Base-by-base conservation (phyloP, 64 coral and sea anemone species). In the Trachythela sp. region DNA sequence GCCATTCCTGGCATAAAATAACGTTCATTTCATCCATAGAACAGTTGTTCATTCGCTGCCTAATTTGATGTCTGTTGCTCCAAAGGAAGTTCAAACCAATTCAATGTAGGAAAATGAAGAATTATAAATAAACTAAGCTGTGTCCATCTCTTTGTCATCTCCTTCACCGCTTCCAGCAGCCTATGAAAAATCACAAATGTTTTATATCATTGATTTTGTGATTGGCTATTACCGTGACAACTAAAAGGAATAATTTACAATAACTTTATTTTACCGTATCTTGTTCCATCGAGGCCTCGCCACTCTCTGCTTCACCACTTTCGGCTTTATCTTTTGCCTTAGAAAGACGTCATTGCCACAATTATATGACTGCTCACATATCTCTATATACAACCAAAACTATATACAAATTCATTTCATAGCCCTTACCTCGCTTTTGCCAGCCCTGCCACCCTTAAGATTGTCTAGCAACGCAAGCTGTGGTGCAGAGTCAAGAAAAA, bases 281-380 rank as follows among this genome's bases (percentile, higher is more conserved):
- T 80, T 80, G 75, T 80, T 80, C 75, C 75, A 80, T 80, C 30
- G 75, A 35, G 9, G 75, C 75, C 37, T 80, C 75, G 75, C 31
- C 75, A 15, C 37, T 22, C 30, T 35, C 31, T 30, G 9, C 75
- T 38, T 38, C 75, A 34, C n/a, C n/a, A n/a, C n/a, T n/a, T n/a
- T n/a, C n/a, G n/a, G 20, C 75, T 80, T 80, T 22, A 31, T 22
- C 75, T 39, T 64, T 64, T 64, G 56, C 56, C 56, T 64, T 0
- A 64, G 22, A 64, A 64, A n/a, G 17, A 26, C 56, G 7, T n/a
- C 26, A 20, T 0, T 8, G 24, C 42, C 42, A 45, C 42, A 45
- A 45, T 45, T 45, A 24, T 64, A 26, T 26, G 56, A 64, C 20
- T 64, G 56, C 8, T 64, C 0, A 7, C 56, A 64, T 64, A 8